Evolutionary conservation across 2,113 vertebrate genomes (phyloP), one percentile per base, ranked within the genome.

Genomic region (Oncorhynchus clarkii): DNA sequence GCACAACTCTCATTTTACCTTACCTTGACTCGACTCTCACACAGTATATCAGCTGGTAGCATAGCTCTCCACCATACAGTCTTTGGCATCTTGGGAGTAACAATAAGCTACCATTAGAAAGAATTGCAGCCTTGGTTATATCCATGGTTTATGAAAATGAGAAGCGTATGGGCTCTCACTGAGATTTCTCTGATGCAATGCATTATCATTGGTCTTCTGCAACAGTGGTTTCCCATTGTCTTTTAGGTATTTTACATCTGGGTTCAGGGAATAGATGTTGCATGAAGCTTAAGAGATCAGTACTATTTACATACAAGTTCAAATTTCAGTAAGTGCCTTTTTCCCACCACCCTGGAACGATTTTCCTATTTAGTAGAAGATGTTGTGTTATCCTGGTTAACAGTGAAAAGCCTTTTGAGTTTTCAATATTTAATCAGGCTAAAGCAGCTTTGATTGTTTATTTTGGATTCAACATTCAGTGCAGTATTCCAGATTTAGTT

Each of bases 391-490:
- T 80, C 57, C 59, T 70, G 27, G 71, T 76, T 73, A 77, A 75
- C 78, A 72, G 70, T 12, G 75, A 27, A 73, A 74, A 76, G 78
- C 80, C 64, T 77, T 76, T 82, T 51, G 48, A 73, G 75, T 75
- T 75, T 49, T 69, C 16, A 24, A 82, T 64, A 74, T 82, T 80
- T 72, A 82, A 77, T 80, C 77, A 68, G 68, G 79, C 67, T 74
- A 59, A 78, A 78, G 77, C 74, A 74, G 79, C 76, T 80, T 79
- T 83, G 72, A 67, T 78, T 82, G 80, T 78, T 81, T 84, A 69
- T 78, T 79, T 80, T 79, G 72, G 67, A 81, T 76, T 66, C 39
- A 39, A 48, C n/a, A 14, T 85, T 79, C 65, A 68, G 59, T 76
- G 76, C 71, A 57, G 79, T 71, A 72, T 78, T 54, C 49, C 79